Evolutionary conservation across 2,888 invertebrate genomes (phyloP).

Genomic region (Tenthredo scrophulariae): DNA sequence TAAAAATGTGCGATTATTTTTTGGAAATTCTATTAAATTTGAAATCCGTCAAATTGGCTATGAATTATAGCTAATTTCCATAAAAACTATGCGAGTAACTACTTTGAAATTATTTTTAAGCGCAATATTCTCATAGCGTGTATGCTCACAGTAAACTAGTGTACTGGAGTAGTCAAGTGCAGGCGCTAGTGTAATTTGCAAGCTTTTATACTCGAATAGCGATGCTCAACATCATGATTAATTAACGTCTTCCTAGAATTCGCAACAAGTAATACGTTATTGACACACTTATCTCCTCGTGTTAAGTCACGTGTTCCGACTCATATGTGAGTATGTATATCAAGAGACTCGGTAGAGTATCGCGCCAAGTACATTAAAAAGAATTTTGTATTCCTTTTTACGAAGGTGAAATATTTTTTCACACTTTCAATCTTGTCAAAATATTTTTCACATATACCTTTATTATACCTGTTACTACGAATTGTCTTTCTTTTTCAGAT

Average conservation of each 20-base stretch:
- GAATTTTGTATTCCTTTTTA: no score
- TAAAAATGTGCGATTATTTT: not conserved
- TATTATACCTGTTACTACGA: no score
- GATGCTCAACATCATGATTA: slow-evolving; percentile 65
- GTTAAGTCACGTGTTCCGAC: slow-evolving; percentile 29
- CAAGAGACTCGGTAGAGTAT: no score
- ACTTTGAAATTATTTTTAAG: no score
- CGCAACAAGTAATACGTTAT: slow-evolving; percentile 74
- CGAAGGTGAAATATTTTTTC: not conserved
- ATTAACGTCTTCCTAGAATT: slow-evolving; percentile 74
- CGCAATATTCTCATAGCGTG: not conserved
- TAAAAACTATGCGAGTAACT: no score
- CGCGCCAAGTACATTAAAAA: no score
- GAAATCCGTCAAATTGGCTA: not conserved
- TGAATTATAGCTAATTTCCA: no score
- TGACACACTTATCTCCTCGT: slow-evolving; percentile 54
- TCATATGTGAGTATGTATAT: not conserved
- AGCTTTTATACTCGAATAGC: not conserved
- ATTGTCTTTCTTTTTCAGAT: slow-evolving; percentile 69
- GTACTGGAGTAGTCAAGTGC: not conserved
- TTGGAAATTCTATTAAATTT: not conserved
- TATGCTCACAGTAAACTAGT: not conserved
- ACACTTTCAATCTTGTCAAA: no score
- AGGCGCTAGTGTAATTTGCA: slow-evolving; percentile 7
- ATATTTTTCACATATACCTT: no score